Base-by-base conservation (phyloP, 1,140 invertebrate genomes). In the Micrasema longulum region DNA sequence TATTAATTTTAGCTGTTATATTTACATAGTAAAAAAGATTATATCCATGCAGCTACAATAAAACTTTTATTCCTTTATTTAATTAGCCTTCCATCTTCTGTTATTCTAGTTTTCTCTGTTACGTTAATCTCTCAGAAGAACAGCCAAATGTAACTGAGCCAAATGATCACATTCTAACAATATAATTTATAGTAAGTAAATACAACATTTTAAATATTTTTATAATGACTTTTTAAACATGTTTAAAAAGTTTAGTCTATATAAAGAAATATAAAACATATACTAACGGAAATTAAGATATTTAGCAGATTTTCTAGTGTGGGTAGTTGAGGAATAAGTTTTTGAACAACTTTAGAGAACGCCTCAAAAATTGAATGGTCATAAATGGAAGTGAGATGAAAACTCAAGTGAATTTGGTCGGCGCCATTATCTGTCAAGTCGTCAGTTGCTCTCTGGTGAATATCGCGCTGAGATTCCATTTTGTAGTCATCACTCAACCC, bases 291-390 rank as follows among this genome's bases (percentile, higher is more conserved):
- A 85, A 99, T 99, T 75, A 99, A 92, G 81, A 99, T 97, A 84
- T 99, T 99, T n/a, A 99, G 86, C 67, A 99, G 88, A 86, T 99
- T 98, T 88, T 99, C 98, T 78, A 99, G 86, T 11, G 96, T 97
- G 55, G 97, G 95, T 74, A 99, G 86, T 81, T 99, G 97, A 52
- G 96, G 97, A 80, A 99, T 99, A 69, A 99, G 85, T 83, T 99
- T 99, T 81, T 99, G 98, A 53, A 99, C 97, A 76, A 99, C 97
- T 92, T 99, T 99, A 77, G 96, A 99, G 83, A 99, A 99, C 12
- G 98, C 98, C 88, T 99, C 98, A 87, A 99, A 99, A 84, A 99
- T 99, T 69, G 97, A 99, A 82, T 99, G 98, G 85, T 99, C 98
- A 83, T 99, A 99, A 75, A 99, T 99, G 69, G 96, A 99, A 11